Base-by-base conservation (phyloP, 2,113 vertebrate genomes). In the Salvator merianae region DNA sequence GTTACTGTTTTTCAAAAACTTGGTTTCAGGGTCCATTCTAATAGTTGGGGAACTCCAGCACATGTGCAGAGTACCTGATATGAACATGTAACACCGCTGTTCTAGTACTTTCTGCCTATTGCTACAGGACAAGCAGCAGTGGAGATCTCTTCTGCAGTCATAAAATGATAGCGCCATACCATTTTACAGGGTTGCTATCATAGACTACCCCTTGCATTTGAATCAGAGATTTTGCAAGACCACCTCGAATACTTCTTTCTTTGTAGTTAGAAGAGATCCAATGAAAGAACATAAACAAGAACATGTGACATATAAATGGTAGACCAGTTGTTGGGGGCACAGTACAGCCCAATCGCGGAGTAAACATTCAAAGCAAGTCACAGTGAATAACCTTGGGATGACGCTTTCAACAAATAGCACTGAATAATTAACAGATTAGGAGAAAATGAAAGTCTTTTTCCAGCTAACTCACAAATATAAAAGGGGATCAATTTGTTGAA, bases 171-270 rank as follows among this genome's bases (percentile, higher is more conserved):
- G 16, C 30, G 40, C 20, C 59, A 28, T 32, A 40, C 69, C 43
- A 43, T 20, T 12, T 24, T 40, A 72, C 13, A 18, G 34, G 50
- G 53, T 30, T 28, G 65, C 36, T 28, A 40, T 18, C 73, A 55
- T n/a, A n/a, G 53, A 40, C 22, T 32, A 10, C 53, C 62, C 7
- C 62, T 83, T 53, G n/a, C 22, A 4, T 83, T 28, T 53, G 62
- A 83, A 66, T 50, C 47, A 24, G 38, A 1, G 30, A 83, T 32
- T 86, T 91, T 90, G 82, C 90, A 84, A 89, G 73, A 82, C 86
- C 85, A 87, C 87, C 86, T 87, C 91, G 90, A 86, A 93, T 89
- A 89, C 87, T 79, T 85, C 32, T 77, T 79, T 85, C 47, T 77
- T 55, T 77, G 74, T 30, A 26, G 65, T 28, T n/a, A 43, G 89